Evolutionary conservation across 1,140 invertebrate species (phyloP).

Genomic region (Thalassaphorura encarpata): DNA sequence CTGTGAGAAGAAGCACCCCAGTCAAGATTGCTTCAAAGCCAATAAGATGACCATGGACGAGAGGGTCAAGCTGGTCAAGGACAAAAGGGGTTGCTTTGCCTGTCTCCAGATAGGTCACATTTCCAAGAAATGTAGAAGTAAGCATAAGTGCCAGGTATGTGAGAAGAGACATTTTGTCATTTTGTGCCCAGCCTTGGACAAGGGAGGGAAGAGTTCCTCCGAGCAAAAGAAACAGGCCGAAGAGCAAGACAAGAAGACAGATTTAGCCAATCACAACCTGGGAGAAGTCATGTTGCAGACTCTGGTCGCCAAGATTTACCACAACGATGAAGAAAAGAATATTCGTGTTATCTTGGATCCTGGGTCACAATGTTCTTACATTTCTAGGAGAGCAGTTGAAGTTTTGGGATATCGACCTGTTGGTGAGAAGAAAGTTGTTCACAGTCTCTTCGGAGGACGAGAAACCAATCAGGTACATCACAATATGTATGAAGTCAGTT

Average conservation of each 20-base stretch:
- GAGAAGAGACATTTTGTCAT: neutral
- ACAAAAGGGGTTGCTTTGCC: constrained; percentile 2
- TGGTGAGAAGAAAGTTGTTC: neutral
- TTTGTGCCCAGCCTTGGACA: neutral
- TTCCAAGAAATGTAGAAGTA: neutral
- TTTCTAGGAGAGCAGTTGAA: neutral
- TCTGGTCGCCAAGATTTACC: neutral
- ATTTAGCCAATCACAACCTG: neutral
- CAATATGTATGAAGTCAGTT: neutral
- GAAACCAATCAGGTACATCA: neutral
- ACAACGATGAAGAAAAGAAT: neutral
- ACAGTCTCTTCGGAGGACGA: constrained; percentile 14
- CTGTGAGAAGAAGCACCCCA: constrained; percentile 9
- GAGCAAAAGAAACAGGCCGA: neutral
- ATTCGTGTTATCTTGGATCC: neutral
- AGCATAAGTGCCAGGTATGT: neutral
- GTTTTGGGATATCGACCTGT: neutral
- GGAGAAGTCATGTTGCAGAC: neutral
- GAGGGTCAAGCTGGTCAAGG: neutral
- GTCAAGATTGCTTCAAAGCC: neutral
- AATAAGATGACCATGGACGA: neutral
- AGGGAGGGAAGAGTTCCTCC: neutral
- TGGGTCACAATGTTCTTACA: constrained; percentile 3
- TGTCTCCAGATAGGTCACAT: constrained; percentile 3
- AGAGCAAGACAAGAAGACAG: neutral